Evolutionary conservation across 2,113 vertebrate genomes (phyloP).

Genomic region (Callorhinus ursinus): DNA sequence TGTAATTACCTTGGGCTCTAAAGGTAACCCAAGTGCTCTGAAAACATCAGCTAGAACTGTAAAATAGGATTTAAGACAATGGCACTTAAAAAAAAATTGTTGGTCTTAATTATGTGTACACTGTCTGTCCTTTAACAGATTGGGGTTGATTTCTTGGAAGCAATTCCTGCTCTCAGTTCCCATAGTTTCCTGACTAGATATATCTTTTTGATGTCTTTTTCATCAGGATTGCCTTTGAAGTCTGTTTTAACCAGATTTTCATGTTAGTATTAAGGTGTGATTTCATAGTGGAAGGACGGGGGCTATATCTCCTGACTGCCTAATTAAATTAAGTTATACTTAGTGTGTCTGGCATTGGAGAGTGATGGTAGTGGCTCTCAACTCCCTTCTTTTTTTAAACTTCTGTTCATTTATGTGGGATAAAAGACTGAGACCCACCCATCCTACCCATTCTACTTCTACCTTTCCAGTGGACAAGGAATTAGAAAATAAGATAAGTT

Average conservation of each 20-base stretch:
- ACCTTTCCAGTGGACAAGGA: not conserved
- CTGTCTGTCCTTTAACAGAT: not conserved
- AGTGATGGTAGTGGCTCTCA: not conserved
- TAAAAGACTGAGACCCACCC: not conserved
- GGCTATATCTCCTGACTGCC: not conserved
- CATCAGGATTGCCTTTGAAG: not conserved
- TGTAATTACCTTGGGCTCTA: not conserved
- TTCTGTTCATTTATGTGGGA: not conserved
- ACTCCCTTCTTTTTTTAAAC: not conserved
- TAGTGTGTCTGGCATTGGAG: not conserved
- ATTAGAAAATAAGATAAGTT: constrained; percentile 30
- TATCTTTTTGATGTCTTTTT: constrained; percentile 7
- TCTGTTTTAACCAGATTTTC: constrained; percentile 23
- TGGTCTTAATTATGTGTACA: not conserved
- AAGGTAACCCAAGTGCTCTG: not conserved
- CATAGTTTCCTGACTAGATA: not conserved
- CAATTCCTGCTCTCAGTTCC: not conserved
- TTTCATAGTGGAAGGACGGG: not conserved
- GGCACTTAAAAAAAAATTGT: not conserved
- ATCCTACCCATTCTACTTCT: not conserved
- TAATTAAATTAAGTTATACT: constrained; percentile 28
- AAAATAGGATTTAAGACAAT: not conserved
- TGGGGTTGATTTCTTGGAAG: constrained; percentile 24
- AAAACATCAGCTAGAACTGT: not conserved
- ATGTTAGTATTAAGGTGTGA: not conserved